A percentile compares a stretch with the other conserved stretches of the same genome.
Conservation (phyloP, 2,797 vertebrate genomes). For the Iguana delicatissima region DNA sequence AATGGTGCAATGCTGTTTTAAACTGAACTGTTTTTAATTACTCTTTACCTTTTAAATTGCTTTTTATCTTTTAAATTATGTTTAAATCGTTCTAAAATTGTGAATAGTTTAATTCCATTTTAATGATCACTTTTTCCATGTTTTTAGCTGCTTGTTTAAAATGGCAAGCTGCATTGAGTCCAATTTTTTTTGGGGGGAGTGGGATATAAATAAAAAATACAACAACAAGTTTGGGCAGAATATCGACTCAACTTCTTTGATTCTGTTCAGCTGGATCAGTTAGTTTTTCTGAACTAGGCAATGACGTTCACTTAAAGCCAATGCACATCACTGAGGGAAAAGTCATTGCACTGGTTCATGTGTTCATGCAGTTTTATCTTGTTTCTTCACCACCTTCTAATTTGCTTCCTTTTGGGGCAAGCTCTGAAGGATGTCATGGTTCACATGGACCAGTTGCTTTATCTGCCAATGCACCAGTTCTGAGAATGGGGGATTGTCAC, state of each 20-base stretch:
- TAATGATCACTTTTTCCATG: no score
- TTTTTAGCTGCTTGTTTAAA: no score
- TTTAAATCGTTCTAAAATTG: no score
- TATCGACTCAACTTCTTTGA: neutral
- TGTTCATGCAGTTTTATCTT: conserved; percentile 52
- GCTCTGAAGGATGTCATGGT: conserved; percentile 44
- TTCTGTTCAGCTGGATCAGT: neutral
- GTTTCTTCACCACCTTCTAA: conserved; percentile 53
- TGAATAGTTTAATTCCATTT: no score
- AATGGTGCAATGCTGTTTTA: no score
- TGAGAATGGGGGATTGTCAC: conserved; percentile 51
- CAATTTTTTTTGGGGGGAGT: no score
- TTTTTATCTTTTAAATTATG: no score
- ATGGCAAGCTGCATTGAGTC: no score
- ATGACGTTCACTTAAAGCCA: no score
- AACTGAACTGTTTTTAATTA: no score
- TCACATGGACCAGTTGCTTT: conserved; percentile 55
- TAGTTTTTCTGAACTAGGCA: neutral
- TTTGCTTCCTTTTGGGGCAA: conserved; percentile 45
- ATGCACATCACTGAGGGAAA: conserved; percentile 36
- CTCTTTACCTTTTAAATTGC: no score
- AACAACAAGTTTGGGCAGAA: neutral
- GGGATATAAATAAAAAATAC: no score
- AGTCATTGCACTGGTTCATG: conserved; percentile 45
- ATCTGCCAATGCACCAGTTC: conserved; percentile 63